A percentile compares a stretch with the other conserved stretches of the same genome.
Conservation (phyloP, 2,797 vertebrate genomes). For the Aeoliscus strigatus region DNA sequence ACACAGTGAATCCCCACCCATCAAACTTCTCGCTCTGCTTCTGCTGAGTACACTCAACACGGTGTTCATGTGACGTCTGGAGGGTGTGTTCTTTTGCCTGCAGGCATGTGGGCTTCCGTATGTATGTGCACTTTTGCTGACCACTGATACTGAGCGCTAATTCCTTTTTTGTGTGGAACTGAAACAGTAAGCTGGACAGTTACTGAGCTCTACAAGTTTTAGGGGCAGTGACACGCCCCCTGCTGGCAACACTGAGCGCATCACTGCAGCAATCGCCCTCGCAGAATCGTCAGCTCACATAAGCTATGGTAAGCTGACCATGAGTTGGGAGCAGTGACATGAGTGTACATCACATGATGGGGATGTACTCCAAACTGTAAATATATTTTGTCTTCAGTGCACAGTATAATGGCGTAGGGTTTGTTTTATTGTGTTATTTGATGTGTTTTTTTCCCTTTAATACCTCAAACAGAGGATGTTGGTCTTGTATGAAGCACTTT, state of each 20-base stretch:
- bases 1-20: conserved; percentile 14
- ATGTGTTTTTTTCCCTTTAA: conserved; percentile 76
- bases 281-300: conserved; percentile 19
- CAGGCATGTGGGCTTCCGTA: conserved; percentile 23
- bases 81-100: conserved; percentile 21
- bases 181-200: conserved; percentile 21
- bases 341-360: conserved; percentile 75
- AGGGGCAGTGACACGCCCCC: conserved; percentile 13
- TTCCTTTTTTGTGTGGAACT: conserved; percentile 22
- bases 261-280: conserved; percentile 10
- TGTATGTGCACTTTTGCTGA: conserved; percentile 50
- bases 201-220: conserved; percentile 22
- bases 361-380: conserved; percentile 68
- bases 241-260: conserved; percentile 12
- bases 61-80: conserved; percentile 31
- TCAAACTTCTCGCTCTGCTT: conserved; percentile 61
- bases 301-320: conserved; percentile 21
- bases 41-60: conserved; percentile 58
- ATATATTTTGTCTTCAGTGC: conserved; percentile 77
- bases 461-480: conserved; percentile 82
- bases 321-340: conserved; percentile 71
- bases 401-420: conserved; percentile 73
- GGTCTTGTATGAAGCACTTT: conserved; percentile 93
- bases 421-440: conserved; percentile 65
- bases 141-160: conserved; percentile 52